These are phyloP conservation scores for Ruditapes philippinarum DNA, from an alignment of 1,140 invertebrate species.

Conservation along the genomic window DNA sequence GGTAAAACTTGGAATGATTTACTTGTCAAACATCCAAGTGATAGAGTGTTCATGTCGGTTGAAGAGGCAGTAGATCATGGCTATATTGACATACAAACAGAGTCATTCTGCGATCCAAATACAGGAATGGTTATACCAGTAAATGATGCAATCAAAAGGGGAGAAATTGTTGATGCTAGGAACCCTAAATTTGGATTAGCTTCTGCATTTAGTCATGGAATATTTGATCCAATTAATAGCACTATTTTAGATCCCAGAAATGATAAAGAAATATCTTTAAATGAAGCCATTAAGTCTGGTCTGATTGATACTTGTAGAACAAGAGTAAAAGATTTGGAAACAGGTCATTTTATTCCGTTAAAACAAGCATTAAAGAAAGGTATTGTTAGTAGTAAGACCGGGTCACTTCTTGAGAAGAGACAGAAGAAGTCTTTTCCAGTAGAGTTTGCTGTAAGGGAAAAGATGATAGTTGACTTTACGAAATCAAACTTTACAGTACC, in stretches of 20 bases:
- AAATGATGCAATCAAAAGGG: conserved; percentile 92
- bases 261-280: conserved; percentile 71
- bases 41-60: conserved; percentile 89
- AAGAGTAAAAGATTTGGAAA: conserved; percentile 91
- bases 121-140: conserved; percentile 91
- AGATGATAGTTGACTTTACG: conserved; percentile 93
- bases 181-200: conserved; percentile 70
- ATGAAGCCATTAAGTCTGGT: conserved; percentile 89
- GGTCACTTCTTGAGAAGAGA: conserved; percentile 91
- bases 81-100: conserved; percentile 93
- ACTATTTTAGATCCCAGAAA: conserved; percentile 76
- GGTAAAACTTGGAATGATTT: conserved; percentile 90
- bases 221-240: conserved; percentile 76
- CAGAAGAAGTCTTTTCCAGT: conserved; percentile 93
- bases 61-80: conserved; percentile 93
- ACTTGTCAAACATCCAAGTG: conserved; percentile 89
- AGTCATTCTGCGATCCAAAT: conserved; percentile 91
- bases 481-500: conserved; percentile 87
- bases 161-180: conserved; percentile 81
- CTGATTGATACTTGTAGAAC: conserved; percentile 94
- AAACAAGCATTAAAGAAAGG: conserved; percentile 95
- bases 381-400: conserved; percentile 93
- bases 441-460: conserved; percentile 91
- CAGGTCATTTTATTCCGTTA: conserved; percentile 89
- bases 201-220: conserved; percentile 90